phyloP scores from a whole-genome alignment of 2,113 vertebrate species.

The Caretta caretta region DNA sequence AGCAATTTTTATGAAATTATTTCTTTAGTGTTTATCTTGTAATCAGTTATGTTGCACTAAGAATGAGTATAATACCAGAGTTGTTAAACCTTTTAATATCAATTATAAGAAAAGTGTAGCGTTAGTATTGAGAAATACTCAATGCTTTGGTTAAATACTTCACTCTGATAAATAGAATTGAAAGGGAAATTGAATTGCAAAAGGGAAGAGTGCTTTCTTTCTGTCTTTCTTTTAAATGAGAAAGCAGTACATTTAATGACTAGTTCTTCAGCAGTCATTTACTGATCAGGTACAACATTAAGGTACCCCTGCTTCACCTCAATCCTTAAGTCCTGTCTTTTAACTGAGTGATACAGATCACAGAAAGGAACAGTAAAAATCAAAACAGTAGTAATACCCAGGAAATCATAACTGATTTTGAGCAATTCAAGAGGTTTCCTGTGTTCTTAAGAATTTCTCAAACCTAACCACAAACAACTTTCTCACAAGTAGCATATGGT shows the following conservation, averaged over 20 bases:
- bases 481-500: not conserved
- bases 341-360: fast-evolving
- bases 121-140: not conserved
- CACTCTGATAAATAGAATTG: not conserved
- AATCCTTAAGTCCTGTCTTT: not conserved
- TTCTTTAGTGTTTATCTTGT: not conserved
- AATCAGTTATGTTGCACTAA: not conserved
- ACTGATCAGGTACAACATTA: fast-evolving
- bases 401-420: constrained; percentile 28
- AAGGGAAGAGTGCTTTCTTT: not conserved
- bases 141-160: not conserved
- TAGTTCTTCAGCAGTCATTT: not conserved
- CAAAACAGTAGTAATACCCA: not conserved
- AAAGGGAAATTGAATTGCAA: not conserved
- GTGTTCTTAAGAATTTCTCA: not conserved
- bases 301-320: not conserved
- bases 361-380: not conserved
- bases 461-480: constrained; percentile 57
- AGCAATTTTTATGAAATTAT: not conserved
- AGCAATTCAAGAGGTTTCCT: constrained; percentile 50
- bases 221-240: not conserved
- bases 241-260: not conserved
- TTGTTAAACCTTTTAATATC: not conserved
- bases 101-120: not conserved
- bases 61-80: not conserved